phyloP scores from a whole-genome alignment of 2,797 vertebrate species.

The Hephaestus fuliginosus region DNA sequence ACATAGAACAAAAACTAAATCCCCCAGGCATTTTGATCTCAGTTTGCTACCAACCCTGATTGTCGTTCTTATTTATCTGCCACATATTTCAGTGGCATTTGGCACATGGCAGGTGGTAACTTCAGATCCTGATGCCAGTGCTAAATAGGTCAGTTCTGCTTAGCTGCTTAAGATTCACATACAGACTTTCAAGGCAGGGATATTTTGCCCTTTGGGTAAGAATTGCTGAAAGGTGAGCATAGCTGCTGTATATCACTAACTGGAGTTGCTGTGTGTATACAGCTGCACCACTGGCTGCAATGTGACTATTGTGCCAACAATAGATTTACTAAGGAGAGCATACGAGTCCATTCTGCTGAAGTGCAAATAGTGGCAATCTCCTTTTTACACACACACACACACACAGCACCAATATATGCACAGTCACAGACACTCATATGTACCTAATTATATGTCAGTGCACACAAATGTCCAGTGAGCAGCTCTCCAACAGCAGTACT shows the following conservation, averaged over 20 bases:
- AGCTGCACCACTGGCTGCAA: conserved; percentile 55
- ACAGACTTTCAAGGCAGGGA: not conserved
- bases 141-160: conserved; percentile 9
- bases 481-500: conserved; percentile 19
- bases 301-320: conserved; percentile 27
- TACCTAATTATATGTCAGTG: conserved; percentile 24
- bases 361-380: conserved; percentile 71
- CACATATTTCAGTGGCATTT: conserved; percentile 18
- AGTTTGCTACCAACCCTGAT: not conserved
- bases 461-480: conserved; percentile 14
- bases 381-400: conserved; percentile 35
- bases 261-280: conserved; percentile 47
- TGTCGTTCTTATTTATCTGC: not conserved
- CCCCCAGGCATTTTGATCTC: not conserved
- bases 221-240: conserved; percentile 33
- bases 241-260: conserved; percentile 17
- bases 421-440: conserved; percentile 52
- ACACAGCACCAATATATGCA: conserved; percentile 39
- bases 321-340: conserved; percentile 52
- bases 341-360: conserved; percentile 55
- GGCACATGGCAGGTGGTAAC: conserved; percentile 4
- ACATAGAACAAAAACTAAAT: not conserved
- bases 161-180: not conserved
- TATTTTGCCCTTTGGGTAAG: conserved; percentile 14
- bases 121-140: conserved; percentile 20